These are phyloP conservation scores for Emmelina monodactyla DNA, from an alignment of 2,888 invertebrate species.

Conservation along the genomic window DNA sequence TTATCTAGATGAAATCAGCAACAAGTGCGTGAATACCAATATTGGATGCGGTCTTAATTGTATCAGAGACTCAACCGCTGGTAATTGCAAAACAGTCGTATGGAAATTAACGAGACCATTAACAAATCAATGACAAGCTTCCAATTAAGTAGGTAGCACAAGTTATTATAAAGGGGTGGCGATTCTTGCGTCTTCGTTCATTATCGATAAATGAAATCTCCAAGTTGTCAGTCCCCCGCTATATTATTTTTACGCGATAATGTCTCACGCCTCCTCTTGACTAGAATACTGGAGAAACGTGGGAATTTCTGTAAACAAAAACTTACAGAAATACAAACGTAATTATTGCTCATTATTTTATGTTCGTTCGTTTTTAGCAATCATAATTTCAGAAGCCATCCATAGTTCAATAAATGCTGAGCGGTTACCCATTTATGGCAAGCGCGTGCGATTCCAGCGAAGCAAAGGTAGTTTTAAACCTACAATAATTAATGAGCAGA, in stretches of 20 bases:
- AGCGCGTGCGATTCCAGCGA: too few species aligned
- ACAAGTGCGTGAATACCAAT: background rate
- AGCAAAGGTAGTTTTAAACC: too few species aligned
- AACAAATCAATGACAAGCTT: slow-evolving; percentile 51
- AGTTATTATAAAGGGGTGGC: slow-evolving; percentile 37
- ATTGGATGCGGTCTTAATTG: background rate
- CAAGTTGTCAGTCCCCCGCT: slow-evolving; percentile 18
- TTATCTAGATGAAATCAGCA: too few species aligned
- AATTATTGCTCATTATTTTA: too few species aligned
- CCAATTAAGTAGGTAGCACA: slow-evolving; percentile 43
- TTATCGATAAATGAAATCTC: slow-evolving; percentile 54
- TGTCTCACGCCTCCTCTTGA: slow-evolving; percentile 8
- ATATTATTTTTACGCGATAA: slow-evolving; percentile 12
- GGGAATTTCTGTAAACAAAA: too few species aligned
- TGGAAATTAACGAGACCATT: slow-evolving; percentile 46
- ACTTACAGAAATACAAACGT: too few species aligned
- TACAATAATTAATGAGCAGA: too few species aligned
- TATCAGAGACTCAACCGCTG: slow-evolving; percentile 20
- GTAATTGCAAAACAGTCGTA: slow-evolving; percentile 31
- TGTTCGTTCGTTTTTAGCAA: too few species aligned
- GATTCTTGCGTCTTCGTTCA: slow-evolving; percentile 31
- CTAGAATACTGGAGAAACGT: too few species aligned
- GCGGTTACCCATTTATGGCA: too few species aligned
- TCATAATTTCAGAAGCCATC: too few species aligned
- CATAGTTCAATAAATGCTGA: too few species aligned